These are phyloP conservation scores for Heliothis peltigera DNA, from an alignment of 2,888 invertebrate species.

Conservation along the genomic window DNA sequence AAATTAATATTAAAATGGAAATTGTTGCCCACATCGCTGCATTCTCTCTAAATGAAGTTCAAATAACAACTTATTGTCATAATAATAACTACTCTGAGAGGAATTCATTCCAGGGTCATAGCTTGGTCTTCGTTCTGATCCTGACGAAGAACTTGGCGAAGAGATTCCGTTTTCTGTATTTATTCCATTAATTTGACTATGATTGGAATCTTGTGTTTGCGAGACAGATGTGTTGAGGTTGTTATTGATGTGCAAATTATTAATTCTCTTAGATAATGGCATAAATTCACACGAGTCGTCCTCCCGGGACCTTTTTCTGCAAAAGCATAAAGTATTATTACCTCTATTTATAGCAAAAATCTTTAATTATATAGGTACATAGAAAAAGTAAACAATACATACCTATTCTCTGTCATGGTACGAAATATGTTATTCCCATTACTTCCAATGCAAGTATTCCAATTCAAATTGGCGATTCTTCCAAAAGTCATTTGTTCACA, in stretches of 20 bases:
- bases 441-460: conserved; percentile 75
- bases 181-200: conserved; percentile 78
- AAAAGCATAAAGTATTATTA: conserved; percentile 22
- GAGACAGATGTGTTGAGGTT: conserved; percentile 74
- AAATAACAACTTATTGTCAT: conserved; percentile 96
- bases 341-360: background rate
- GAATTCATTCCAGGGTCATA: conserved; percentile 95
- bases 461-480: conserved; percentile 71
- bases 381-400: conserved; percentile 49
- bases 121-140: conserved; percentile 81
- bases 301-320: conserved; percentile 94
- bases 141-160: conserved; percentile 76
- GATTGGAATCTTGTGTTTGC: conserved; percentile 76
- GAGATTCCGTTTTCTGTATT: conserved; percentile 76
- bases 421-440: conserved; percentile 78
- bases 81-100: conserved; percentile 95
- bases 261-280: conserved; percentile 97
- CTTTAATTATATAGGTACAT: background rate
- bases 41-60: conserved; percentile 95
- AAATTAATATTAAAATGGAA: conserved; percentile 77
- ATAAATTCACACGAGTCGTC: conserved; percentile 95
- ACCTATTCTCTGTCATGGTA: conserved; percentile 88
- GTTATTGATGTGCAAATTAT: conserved; percentile 95
- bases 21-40: conserved; percentile 91
- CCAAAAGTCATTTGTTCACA: conserved; percentile 81